phyloP scores from a whole-genome alignment of 1,140 invertebrate species.

The Platyscapa corneri region DNA sequence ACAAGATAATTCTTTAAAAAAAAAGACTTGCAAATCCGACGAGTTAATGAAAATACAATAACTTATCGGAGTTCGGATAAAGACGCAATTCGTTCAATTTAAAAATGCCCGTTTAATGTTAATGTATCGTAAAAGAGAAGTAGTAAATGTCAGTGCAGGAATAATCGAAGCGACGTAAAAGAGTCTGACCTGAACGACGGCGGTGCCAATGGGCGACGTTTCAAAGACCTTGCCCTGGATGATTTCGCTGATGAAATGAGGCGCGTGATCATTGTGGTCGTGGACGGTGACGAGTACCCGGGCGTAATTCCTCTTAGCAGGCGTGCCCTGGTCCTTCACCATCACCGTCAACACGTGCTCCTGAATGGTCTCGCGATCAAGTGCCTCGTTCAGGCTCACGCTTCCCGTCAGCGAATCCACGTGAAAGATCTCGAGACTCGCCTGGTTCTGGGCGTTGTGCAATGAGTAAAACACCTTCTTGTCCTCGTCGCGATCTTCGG shows the following conservation, averaged over 20 bases:
- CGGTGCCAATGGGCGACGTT: conserved; percentile 82
- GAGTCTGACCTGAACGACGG: conserved; percentile 76
- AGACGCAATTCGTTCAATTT: too few species aligned
- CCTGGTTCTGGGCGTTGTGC: conserved; percentile 83
- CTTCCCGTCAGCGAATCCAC: conserved; percentile 86
- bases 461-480: conserved; percentile 85
- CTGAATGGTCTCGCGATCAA: conserved; percentile 88
- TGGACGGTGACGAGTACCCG: conserved; percentile 86
- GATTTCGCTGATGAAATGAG: conserved; percentile 85
- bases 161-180: too few species aligned
- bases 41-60: too few species aligned
- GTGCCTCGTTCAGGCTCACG: conserved; percentile 80
- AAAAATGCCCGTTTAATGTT: too few species aligned
- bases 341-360: conserved; percentile 91
- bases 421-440: conserved; percentile 85
- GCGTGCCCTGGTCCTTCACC: conserved; percentile 91
- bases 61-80: too few species aligned
- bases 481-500: conserved; percentile 83
- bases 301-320: conserved; percentile 88
- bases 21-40: too few species aligned
- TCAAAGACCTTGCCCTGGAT: conserved; percentile 86
- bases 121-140: too few species aligned
- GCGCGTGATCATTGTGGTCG: conserved; percentile 93
- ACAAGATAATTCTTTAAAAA: too few species aligned
- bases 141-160: too few species aligned